phyloP scores from a whole-genome alignment of 2,113 vertebrate species.

The Hypanus sabinus region DNA sequence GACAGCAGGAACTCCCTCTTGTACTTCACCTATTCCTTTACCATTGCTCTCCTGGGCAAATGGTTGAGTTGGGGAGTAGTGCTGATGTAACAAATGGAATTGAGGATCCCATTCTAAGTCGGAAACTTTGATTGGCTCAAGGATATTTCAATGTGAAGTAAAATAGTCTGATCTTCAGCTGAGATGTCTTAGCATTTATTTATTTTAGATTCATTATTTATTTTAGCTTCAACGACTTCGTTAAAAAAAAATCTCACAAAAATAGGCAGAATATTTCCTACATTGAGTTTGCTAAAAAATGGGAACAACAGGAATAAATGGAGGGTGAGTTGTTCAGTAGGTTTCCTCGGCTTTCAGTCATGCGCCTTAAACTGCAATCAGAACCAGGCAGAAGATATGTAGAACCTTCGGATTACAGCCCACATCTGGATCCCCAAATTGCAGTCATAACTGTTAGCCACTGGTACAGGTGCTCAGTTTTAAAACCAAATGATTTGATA shows the following conservation, averaged over 20 bases:
- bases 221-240: background rate
- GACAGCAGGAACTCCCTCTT: too few species aligned
- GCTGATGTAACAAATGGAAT: too few species aligned
- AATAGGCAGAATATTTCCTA: background rate
- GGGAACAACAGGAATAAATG: background rate
- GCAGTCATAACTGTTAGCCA: background rate
- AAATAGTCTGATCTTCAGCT: background rate
- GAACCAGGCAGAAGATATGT: background rate
- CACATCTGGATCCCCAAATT: background rate
- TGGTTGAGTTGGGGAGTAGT: too few species aligned
- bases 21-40: too few species aligned
- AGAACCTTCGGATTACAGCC: background rate
- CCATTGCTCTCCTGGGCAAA: too few species aligned
- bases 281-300: too few species aligned
- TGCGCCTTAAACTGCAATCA: background rate
- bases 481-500: background rate
- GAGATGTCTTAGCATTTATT: background rate
- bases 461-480: background rate
- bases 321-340: background rate
- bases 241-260: background rate
- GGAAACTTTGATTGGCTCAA: too few species aligned
- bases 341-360: background rate
- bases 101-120: too few species aligned
- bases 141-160: background rate
- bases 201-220: background rate